Base-by-base conservation (phyloP, 1,140 invertebrate species). In the Cydia pomonella region DNA sequence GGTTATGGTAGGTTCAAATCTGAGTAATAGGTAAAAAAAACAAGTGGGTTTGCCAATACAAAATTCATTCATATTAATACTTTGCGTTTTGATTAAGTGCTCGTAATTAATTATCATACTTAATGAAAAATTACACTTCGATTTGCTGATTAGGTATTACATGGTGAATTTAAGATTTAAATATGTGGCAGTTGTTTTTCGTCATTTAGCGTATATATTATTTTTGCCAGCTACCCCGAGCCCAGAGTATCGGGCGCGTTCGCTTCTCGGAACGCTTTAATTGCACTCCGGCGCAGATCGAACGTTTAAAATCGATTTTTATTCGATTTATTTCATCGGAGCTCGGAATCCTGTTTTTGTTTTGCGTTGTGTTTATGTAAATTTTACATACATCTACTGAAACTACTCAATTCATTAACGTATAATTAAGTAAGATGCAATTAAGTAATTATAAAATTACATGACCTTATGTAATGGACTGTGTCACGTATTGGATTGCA, bases 221-320 rank as follows among this genome's bases (percentile, higher is more conserved):
- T 69, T 69, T 69, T 18, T 69, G 27, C 29, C 29, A 69, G 64
- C 64, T 38, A 27, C 29, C n/a, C 64, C 25, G 27, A 6, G 27
- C 25, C 13, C 63, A 16, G 5, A 18, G n/a, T 23, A 33, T 29
- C 33, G 64, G 3, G 27, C 63, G 82, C 84, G 77, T 83, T 59
- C 77, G 81, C 53, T 92, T 92, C 91, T 88, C 80, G 78, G 89
- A 91, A 91, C 84, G 77, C 89, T 91, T 92, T 92, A 92, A 92
- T 92, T 92, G 91, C 91, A 90, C 86, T 80, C 80, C 71, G 75
- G 83, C 84, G 84, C 88, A 88, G 88, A 90, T 91, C 89, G 90
- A 90, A 92, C 88, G 89, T 84, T 91, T 89, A 91, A 92, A 92
- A 92, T 90, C 87, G 88, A 92, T 92, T 91, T 92, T 91, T 91